These are phyloP conservation scores for Phaetusa simplex DNA, from an alignment of 2,113 vertebrate genomes.

Conservation along the genomic window DNA sequence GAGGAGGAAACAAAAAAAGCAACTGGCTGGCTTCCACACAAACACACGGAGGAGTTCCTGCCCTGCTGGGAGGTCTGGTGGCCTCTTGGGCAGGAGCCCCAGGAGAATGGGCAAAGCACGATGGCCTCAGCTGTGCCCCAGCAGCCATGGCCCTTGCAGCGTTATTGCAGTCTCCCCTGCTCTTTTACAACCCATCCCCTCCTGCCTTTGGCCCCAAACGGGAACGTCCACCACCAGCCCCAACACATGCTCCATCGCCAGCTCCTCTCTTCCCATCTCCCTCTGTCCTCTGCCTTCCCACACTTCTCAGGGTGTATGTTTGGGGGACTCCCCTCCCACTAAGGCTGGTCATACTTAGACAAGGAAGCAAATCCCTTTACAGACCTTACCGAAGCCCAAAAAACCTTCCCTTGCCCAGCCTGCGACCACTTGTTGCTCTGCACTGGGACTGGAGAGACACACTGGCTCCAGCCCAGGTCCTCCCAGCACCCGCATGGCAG, in stretches of 20 bases:
- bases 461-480: neutral
- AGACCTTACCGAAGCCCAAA: neutral
- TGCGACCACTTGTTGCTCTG: neutral
- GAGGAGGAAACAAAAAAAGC: neutral
- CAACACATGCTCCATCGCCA: too few species aligned
- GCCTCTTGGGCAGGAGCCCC: neutral
- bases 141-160: neutral
- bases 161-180: accelerated
- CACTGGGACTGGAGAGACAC: neutral
- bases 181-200: neutral
- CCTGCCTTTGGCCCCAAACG: neutral
- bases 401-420: neutral
- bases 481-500: neutral
- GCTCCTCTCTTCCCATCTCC: neutral
- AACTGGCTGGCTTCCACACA: neutral
- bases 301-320: accelerated
- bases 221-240: neutral
- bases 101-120: too few species aligned
- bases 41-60: accelerated
- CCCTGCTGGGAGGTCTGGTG: neutral
- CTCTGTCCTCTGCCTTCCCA: neutral
- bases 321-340: neutral
- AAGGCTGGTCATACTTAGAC: neutral
- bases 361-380: neutral
- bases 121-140: neutral